phyloP scores from a whole-genome alignment of 2,113 vertebrate species.

The Poecile atricapillus region DNA sequence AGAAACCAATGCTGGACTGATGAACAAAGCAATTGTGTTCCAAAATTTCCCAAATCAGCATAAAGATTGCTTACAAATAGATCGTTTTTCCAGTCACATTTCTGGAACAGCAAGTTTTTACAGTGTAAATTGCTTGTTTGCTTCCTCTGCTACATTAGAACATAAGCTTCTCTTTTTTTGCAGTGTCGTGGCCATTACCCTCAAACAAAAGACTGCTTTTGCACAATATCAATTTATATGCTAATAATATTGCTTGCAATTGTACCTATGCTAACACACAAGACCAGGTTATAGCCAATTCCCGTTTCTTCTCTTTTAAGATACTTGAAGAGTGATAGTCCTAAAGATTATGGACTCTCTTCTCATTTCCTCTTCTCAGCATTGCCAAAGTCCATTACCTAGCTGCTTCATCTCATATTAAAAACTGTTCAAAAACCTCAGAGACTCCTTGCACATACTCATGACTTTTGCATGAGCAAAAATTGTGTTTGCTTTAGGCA shows the following conservation, averaged over 20 bases:
- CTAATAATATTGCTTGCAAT: slow-evolving; percentile 28
- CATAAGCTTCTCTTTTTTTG: not conserved
- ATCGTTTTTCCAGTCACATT: not conserved
- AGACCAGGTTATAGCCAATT: slow-evolving; percentile 5
- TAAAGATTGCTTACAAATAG: not conserved
- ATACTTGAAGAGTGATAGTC: not conserved
- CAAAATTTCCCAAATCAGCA: not conserved
- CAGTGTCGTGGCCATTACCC: not conserved
- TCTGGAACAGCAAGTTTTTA: not conserved
- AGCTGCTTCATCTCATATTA: not conserved
- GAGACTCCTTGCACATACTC: not conserved
- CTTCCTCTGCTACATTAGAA: not conserved
- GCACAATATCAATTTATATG: slow-evolving; percentile 40
- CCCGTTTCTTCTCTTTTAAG: not conserved
- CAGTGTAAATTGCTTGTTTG: not conserved
- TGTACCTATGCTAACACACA: not conserved
- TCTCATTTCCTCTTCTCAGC: not conserved
- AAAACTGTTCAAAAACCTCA: not conserved
- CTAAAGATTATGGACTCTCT: slow-evolving; percentile 7
- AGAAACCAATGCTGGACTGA: not conserved
- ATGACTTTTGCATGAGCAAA: not conserved
- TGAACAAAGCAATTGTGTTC: not conserved
- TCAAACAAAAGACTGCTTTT: not conserved
- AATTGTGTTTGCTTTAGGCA: not conserved
- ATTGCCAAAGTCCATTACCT: not conserved